These are phyloP conservation scores for Chaunax sp. DNA, from an alignment of 2,797 vertebrate species.

Conservation along the genomic window DNA sequence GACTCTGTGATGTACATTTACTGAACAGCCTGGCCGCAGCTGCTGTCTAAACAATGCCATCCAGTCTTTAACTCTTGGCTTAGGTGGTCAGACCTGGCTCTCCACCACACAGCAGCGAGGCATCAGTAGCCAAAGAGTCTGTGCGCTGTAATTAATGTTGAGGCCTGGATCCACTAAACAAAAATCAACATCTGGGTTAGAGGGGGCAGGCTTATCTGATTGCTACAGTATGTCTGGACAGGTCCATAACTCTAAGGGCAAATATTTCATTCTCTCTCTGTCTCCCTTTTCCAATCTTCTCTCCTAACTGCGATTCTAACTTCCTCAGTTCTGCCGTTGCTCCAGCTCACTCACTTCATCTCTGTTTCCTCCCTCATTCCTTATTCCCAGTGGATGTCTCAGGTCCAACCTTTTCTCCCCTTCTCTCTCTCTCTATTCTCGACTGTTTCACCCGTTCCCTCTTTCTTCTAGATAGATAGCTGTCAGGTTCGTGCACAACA, in stretches of 20 bases:
- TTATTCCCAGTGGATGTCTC: constrained; percentile 44
- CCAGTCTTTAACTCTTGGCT: constrained; percentile 56
- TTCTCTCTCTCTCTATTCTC: constrained; percentile 37
- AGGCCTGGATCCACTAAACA: constrained; percentile 4
- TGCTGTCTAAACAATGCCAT: constrained; percentile 49
- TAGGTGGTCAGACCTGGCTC: constrained; percentile 50
- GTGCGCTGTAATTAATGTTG: constrained; percentile 16
- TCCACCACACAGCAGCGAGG: constrained; percentile 22
- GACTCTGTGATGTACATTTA: constrained; percentile 4
- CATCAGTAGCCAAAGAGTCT: constrained; percentile 37
- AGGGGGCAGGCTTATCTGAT: constrained; percentile 43
- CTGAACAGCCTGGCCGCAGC: constrained; percentile 39
- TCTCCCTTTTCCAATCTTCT: constrained; percentile 39
- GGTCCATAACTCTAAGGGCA: constrained; percentile 53
- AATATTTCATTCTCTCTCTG: constrained; percentile 37
- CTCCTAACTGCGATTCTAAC: constrained; percentile 39
- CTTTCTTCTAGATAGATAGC: constrained; percentile 67
- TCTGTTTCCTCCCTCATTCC: constrained; percentile 27
- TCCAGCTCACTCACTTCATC: constrained; percentile 22
- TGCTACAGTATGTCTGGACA: constrained; percentile 51
- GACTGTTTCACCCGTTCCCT: constrained; percentile 24
- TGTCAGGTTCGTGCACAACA: constrained; percentile 55
- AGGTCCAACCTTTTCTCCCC: constrained; percentile 34
- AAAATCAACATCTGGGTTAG: constrained; percentile 24
- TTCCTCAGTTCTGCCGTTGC: constrained; percentile 41